Percentiles rank a stretch among this genome's conserved stretches.
phyloP scores from a whole-genome alignment of 2,797 vertebrate species.

The Micropoecilia bifurca region DNA sequence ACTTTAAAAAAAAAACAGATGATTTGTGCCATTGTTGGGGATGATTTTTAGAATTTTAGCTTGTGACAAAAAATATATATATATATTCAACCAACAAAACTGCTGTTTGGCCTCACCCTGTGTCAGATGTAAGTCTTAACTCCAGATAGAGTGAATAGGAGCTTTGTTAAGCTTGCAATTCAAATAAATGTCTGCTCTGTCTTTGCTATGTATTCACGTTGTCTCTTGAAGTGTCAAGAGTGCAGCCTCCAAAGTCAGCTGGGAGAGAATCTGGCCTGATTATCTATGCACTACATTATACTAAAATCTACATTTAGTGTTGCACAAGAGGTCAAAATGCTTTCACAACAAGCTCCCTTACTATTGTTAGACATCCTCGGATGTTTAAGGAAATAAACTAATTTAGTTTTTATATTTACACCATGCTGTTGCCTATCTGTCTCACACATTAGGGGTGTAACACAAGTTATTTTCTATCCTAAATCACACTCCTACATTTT shows the following conservation, averaged over 20 bases:
- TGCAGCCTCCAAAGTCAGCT: neutral
- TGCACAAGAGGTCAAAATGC: neutral
- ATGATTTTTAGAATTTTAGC: neutral
- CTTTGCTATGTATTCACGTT: slow-evolving; percentile 1
- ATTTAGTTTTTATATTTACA: neutral
- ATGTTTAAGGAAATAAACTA: neutral
- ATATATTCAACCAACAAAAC: neutral
- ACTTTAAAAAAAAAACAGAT: slow-evolving; percentile 1
- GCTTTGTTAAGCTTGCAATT: slow-evolving; percentile 4
- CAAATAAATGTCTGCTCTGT: neutral
- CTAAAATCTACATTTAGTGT: neutral
- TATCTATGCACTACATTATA: slow-evolving; percentile 1
- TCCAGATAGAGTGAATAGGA: neutral
- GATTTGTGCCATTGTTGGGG: neutral
- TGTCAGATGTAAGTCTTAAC: neutral
- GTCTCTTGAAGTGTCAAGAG: neutral
- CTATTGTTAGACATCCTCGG: neutral
- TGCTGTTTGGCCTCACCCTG: neutral
- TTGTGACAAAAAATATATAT: neutral
- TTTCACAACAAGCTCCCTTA: neutral
- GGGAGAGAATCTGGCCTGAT: neutral
- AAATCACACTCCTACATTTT: neutral
- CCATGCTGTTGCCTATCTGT: neutral
- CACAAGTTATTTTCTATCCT: neutral
- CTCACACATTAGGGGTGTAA: neutral